Conservation (phyloP, 1,140 invertebrate species). For the Leptestheria dahalacensis region DNA sequence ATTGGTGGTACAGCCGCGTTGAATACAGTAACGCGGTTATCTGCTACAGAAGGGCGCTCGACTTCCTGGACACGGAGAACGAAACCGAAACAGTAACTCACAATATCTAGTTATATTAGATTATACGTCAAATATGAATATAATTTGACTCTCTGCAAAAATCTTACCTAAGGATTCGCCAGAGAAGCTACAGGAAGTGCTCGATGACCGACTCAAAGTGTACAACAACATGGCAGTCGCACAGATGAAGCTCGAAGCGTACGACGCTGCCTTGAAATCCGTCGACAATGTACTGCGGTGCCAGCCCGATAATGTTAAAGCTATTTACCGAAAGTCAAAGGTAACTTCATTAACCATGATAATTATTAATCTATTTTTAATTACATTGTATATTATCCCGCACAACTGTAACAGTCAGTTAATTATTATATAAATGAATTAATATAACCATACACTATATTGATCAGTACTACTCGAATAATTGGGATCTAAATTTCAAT, state of each 20-base stretch:
- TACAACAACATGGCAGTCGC: slow-evolving; percentile 81
- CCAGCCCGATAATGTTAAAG: slow-evolving; percentile 77
- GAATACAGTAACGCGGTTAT: slow-evolving; percentile 63
- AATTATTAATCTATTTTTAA: slow-evolving; percentile 6
- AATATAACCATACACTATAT: slow-evolving; percentile 18
- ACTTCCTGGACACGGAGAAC: slow-evolving; percentile 51
- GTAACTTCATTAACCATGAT: slow-evolving; percentile 24
- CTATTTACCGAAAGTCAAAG: slow-evolving; percentile 71
- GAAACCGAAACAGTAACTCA: slow-evolving; percentile 17
- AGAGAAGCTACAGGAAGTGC: slow-evolving; percentile 31
- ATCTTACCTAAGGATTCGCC: slow-evolving; percentile 18
- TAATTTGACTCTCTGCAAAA: background rate
- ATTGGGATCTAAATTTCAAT: background rate
- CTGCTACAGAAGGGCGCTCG: slow-evolving; percentile 64
- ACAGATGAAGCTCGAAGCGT: slow-evolving; percentile 68
- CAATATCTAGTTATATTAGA: too few relatives aligned
- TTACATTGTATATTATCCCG: too few relatives aligned
- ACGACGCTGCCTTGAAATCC: slow-evolving; percentile 60
- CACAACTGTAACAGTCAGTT: too few relatives aligned
- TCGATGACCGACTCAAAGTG: slow-evolving; percentile 63
- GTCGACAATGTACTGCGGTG: slow-evolving; percentile 61
- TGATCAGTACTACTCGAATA: background rate
- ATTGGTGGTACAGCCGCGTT: slow-evolving; percentile 68
- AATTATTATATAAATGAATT: too few relatives aligned
- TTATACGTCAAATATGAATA: too few relatives aligned